Evolutionary conservation across 2,888 invertebrate species (phyloP), one percentile per base, ranked within the genome.

Genomic region (Cryptocephalus primarius): DNA sequence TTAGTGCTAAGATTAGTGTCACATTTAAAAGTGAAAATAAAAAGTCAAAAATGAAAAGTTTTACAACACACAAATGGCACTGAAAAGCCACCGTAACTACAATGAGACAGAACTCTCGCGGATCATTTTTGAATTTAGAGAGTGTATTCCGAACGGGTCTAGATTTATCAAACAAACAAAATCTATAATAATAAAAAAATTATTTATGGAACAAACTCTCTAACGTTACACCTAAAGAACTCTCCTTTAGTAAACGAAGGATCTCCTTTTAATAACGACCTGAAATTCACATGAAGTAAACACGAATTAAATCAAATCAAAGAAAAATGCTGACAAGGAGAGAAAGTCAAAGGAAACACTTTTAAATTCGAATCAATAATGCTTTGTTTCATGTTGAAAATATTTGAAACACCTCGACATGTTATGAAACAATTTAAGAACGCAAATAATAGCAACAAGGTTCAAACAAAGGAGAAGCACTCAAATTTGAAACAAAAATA

Each of bases 261-360:
- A 51, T 55, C 52, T 56, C 58, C 58, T 56, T 42, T 58, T 63
- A 65, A 61, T 62, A 65, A 60, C 63, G 65, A 62, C 65, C 64
- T 65, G 64, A 64, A 65, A 65, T 58, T 62, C 55, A 62, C 51
- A 62, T 60, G 55, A 57, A 61, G 58, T 54, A 58, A 61, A 61
- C 59, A 60, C 49, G 56, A 53, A 62, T 57, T 61, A 60, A 63
- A 60, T 58, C 45, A 54, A 59, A 51, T 46, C 46, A 51, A 22
- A 44, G 10, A 39, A 40, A 41, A 43, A 32, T 33, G 8, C 11
- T 32, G 11, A 42, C 39, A 47, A 45, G 39, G 43, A 47, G 41
- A 49, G n/a, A 45, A 49, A 44, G 41, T 41, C 36, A 36, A 36
- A 36, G n/a, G 12, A 11, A 36, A 11, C 36, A 36, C 12, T 36